phyloP scores from a whole-genome alignment of 2,797 vertebrate species.

The Sandelia bainsii region DNA sequence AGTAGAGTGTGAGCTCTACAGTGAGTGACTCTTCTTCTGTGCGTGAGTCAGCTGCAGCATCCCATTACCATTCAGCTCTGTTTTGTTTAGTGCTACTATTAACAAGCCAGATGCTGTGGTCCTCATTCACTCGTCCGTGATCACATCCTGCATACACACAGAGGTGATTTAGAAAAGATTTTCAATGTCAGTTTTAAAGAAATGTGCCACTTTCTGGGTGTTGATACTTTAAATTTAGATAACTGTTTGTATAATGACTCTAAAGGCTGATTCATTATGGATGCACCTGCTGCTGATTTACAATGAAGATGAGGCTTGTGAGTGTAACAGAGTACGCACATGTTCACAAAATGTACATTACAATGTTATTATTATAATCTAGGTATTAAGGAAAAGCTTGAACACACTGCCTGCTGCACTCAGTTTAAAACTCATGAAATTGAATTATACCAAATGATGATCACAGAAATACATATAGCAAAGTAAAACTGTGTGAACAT shows the following conservation, averaged over 20 bases:
- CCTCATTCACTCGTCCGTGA: constrained; percentile 56
- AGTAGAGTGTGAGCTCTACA: constrained; percentile 62
- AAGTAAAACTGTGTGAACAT: not conserved
- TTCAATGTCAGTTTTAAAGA: constrained; percentile 35
- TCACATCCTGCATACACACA: constrained; percentile 61
- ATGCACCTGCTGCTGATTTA: constrained; percentile 55
- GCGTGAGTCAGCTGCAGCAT: constrained; percentile 78
- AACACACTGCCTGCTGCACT: not conserved
- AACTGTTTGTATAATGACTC: constrained; percentile 9
- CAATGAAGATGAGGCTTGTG: constrained; percentile 3
- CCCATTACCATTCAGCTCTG: constrained; percentile 72
- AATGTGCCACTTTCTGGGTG: constrained; percentile 5
- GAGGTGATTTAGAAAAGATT: constrained; percentile 39
- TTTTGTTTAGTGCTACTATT: constrained; percentile 71
- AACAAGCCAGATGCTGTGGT: constrained; percentile 77
- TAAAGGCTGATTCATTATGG: constrained; percentile 43
- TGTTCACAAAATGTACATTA: not conserved
- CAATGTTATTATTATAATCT: not conserved
- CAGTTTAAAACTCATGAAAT: not conserved
- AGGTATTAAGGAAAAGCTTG: not conserved
- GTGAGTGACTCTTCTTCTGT: constrained; percentile 70
- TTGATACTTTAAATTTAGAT: constrained; percentile 27
- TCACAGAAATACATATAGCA: not conserved
- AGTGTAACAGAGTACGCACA: not conserved
- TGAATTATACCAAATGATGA: not conserved